phyloP scores from a whole-genome alignment of 2,888 invertebrate genomes.

The Therioaphis trifolii region DNA sequence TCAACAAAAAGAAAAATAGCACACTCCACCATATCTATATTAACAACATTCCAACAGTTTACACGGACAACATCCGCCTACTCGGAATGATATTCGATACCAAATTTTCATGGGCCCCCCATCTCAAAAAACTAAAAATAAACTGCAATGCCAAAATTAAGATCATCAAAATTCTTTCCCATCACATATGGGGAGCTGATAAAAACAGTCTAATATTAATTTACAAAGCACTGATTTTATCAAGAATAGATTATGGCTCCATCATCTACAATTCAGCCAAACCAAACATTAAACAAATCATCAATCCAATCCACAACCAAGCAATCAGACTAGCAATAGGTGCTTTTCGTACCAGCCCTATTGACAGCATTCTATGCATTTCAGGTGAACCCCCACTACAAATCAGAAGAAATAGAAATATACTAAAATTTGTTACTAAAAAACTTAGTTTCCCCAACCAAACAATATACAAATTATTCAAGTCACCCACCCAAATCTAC shows the following conservation, averaged over 20 bases:
- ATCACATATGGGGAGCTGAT: slow-evolving; percentile 5
- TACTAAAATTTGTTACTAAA: neutral
- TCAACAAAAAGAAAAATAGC: too few relatives aligned
- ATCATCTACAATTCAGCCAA: too few relatives aligned
- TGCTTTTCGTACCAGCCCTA: neutral
- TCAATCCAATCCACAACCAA: neutral
- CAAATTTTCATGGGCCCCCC: too few relatives aligned
- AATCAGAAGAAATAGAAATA: neutral
- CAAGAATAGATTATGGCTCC: slow-evolving; percentile 26
- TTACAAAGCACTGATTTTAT: neutral
- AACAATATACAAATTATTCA: neutral
- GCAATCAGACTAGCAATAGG: neutral
- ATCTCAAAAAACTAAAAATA: too few relatives aligned
- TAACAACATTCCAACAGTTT: too few relatives aligned
- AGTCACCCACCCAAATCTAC: neutral
- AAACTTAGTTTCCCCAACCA: neutral
- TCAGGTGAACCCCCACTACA: neutral
- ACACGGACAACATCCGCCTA: too few relatives aligned
- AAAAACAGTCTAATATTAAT: neutral
- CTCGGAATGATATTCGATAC: too few relatives aligned
- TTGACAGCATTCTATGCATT: neutral
- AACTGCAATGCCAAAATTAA: too few relatives aligned
- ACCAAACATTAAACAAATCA: too few relatives aligned
- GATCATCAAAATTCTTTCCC: slow-evolving; percentile 6
- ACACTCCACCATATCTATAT: too few relatives aligned